phyloP scores from a whole-genome alignment of 1,140 invertebrate species.

The Aphis craccivora region DNA sequence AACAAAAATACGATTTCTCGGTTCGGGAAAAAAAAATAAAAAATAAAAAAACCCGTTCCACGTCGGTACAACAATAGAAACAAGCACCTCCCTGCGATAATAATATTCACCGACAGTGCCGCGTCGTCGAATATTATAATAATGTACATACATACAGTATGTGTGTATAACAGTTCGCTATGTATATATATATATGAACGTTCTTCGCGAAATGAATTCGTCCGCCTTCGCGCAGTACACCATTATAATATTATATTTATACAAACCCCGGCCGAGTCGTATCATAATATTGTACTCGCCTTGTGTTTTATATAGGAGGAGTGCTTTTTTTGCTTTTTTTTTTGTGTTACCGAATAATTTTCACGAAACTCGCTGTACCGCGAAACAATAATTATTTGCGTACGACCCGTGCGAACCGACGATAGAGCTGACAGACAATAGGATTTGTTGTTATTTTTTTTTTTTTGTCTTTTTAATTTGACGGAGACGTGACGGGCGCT shows the following conservation, averaged over 20 bases:
- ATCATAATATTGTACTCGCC: not conserved
- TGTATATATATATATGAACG: not conserved
- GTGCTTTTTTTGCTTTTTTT: not conserved
- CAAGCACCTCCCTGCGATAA: conserved; percentile 22
- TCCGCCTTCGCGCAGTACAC: not conserved
- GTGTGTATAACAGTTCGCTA: not conserved
- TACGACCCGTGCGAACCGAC: not conserved
- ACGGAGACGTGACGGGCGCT: not conserved
- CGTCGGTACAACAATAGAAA: conserved; percentile 27
- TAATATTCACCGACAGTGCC: not conserved
- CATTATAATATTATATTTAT: not conserved
- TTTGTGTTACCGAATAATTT: not conserved
- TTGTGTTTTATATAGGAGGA: not conserved
- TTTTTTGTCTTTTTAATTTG: not conserved
- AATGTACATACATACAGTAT: not conserved
- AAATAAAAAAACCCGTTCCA: conserved; percentile 4
- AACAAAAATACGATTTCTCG: conserved; percentile 26
- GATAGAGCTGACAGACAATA: not conserved
- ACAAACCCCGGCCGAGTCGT: not conserved
- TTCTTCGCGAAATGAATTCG: not conserved
- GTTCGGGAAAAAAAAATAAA: not conserved
- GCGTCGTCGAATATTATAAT: not conserved
- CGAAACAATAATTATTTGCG: conserved; percentile 25
- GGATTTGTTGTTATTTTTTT: not conserved
- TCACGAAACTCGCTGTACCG: not conserved